Conservation (phyloP, 2,797 vertebrate genomes). For the Crenuchus spilurus region DNA sequence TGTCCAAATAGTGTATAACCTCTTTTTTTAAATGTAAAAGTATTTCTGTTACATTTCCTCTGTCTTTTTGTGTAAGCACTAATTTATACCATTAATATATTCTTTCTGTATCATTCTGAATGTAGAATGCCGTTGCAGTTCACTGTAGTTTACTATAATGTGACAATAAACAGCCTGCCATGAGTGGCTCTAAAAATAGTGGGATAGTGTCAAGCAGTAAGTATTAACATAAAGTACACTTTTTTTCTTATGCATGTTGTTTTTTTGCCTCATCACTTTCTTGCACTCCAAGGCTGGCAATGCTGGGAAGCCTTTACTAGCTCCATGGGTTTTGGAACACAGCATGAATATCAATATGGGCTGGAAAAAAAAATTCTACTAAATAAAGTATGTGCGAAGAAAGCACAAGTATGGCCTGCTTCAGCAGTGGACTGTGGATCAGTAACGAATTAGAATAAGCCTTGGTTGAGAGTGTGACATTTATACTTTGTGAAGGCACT, state of each 20-base stretch:
- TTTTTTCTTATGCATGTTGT: constrained; percentile 6
- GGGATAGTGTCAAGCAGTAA: constrained; percentile 34
- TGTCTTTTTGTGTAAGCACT: too few relatives aligned
- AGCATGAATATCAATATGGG: constrained; percentile 3
- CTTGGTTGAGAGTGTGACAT: constrained; percentile 23
- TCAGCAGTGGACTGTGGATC: not conserved
- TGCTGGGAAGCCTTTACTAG: not conserved
- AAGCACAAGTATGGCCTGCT: not conserved
- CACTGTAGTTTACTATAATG: not conserved
- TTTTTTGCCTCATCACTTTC: constrained; percentile 13
- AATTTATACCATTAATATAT: too few relatives aligned
- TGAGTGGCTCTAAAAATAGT: constrained; percentile 11
- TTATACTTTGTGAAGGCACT: constrained; percentile 28
- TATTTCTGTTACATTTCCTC: too few relatives aligned
- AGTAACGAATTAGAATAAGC: constrained; percentile 11
- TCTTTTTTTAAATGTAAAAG: too few relatives aligned
- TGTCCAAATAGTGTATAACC: too few relatives aligned
- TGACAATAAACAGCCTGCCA: not conserved
- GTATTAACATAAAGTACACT: constrained; percentile 24
- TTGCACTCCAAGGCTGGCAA: constrained; percentile 18
- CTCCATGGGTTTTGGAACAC: constrained; percentile 9
- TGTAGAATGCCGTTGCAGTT: too few relatives aligned
- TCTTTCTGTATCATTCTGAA: too few relatives aligned
- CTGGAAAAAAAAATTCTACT: not conserved
- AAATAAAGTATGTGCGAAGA: constrained; percentile 3